Evolutionary conservation across 2,797 vertebrate genomes (phyloP), one percentile per base, ranked within the genome.

Genomic region (Graptemys geographica): DNA sequence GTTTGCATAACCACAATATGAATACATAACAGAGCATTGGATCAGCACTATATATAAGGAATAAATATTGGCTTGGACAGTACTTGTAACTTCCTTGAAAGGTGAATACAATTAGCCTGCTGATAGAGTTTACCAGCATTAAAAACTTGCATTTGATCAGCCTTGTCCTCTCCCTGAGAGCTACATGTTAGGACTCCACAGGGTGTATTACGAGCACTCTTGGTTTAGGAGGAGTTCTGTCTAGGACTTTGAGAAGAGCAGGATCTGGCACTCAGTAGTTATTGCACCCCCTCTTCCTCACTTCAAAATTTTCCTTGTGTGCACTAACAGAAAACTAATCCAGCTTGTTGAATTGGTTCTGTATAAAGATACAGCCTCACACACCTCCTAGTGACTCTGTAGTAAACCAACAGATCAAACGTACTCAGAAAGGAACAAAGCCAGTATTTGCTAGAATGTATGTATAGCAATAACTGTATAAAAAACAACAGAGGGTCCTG

Each of bases 391-490:
- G 41, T 12, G 23, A 78, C 0, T 56, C 18, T 57, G 19, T 89
- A 86, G 19, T n/a, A 78, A 95, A 89, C 15, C 41, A 81, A 69
- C 0, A 72, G 21, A 84, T 37, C 37, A 87, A 83, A 65, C 19
- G 56, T 16, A 28, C 8, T 74, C 80, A 78, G 10, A 88, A 94
- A 90, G 11, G 9, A 56, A 18, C 33, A 57, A 51, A 33, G 49
- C 78, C 62, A 59, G 51, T 3, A 83, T 52, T 33, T 56, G 25
- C 44, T 74, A 19, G 57, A 18, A 83, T 27, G 56, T 1, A 7
- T 18, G 81, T 0, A 0, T 11, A 44, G 12, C 59, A 69, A 55
- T 1, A 57, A 44, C 56, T 19, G 5, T 18, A 8, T 31, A 7
- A 57, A 28, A 41, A 41, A 41, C 41, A 41, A 41, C 41, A 41